phyloP scores from a whole-genome alignment of 2,797 vertebrate species.

The Acanthurus leucopareius region DNA sequence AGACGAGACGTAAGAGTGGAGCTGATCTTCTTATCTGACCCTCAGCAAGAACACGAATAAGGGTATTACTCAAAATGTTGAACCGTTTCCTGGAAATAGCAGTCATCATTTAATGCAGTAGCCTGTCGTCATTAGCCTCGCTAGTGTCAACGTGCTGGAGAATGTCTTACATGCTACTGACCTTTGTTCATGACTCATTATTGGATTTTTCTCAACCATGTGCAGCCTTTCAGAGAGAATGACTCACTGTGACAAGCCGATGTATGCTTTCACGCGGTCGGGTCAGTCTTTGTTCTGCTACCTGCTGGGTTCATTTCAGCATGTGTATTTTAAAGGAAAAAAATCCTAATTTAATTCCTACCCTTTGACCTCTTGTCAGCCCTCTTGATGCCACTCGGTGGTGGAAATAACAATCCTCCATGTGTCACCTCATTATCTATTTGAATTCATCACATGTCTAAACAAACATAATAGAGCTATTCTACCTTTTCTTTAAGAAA shows the following conservation, averaged over 20 bases:
- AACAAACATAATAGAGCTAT: slow-evolving; percentile 44
- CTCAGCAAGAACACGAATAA: neutral
- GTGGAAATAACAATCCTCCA: slow-evolving; percentile 21
- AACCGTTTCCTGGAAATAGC: slow-evolving; percentile 6
- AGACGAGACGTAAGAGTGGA: no score
- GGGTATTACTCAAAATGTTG: neutral
- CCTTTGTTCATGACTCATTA: slow-evolving; percentile 15
- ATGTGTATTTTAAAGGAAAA: slow-evolving; percentile 28
- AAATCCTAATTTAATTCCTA: slow-evolving; percentile 14
- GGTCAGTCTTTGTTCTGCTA: slow-evolving; percentile 2
- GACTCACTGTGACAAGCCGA: slow-evolving; percentile 24
- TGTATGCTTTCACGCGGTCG: slow-evolving; percentile 16
- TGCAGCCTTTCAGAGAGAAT: slow-evolving; percentile 31
- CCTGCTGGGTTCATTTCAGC: slow-evolving; percentile 63
- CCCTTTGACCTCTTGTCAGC: slow-evolving; percentile 39
- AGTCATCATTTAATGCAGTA: neutral
- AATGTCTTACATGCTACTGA: slow-evolving; percentile 14
- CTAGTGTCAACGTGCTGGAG: neutral
- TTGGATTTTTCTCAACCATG: slow-evolving; percentile 13
- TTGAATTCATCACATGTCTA: slow-evolving; percentile 34
- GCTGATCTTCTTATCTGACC: neutral
- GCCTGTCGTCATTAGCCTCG: neutral
- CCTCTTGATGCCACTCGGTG: neutral
- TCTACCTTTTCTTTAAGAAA: neutral
- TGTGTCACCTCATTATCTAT: slow-evolving; percentile 11